Percentiles rank a stretch among this genome's conserved stretches.
phyloP scores from a whole-genome alignment of 1,140 invertebrate genomes.

The Tyrophagus putrescentiae region DNA sequence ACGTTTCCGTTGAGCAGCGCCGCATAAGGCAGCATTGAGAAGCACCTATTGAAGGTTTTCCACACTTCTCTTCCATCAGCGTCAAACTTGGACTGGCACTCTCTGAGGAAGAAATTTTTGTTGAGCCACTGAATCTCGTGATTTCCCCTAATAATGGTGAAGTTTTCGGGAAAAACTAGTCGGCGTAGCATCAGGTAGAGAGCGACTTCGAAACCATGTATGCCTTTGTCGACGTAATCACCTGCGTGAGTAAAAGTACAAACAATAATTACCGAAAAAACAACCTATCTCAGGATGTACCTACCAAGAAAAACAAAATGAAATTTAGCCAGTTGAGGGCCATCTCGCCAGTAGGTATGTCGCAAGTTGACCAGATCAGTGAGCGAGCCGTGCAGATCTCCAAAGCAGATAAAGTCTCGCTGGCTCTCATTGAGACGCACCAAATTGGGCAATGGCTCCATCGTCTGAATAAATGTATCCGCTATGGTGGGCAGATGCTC shows the following conservation, averaged over 20 bases:
- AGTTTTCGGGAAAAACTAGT: slow-evolving; percentile 49
- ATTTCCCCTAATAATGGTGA: slow-evolving; percentile 46
- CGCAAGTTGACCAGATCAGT: slow-evolving; percentile 41
- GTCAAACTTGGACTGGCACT: slow-evolving; percentile 48
- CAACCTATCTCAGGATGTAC: background rate
- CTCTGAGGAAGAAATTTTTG: slow-evolving; percentile 46
- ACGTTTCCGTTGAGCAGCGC: slow-evolving; percentile 87
- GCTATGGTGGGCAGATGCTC: no score
- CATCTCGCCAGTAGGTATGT: background rate
- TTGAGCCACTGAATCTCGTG: slow-evolving; percentile 47
- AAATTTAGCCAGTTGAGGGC: background rate
- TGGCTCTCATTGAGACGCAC: no score
- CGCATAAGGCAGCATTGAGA: slow-evolving; percentile 52
- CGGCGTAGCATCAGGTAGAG: slow-evolving; percentile 46
- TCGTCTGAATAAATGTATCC: no score
- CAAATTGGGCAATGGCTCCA: no score
- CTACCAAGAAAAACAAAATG: background rate
- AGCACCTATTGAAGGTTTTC: slow-evolving; percentile 58
- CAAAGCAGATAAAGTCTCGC: slow-evolving; percentile 41
- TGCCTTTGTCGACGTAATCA: slow-evolving; percentile 42
- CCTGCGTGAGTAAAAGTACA: slow-evolving; percentile 91
- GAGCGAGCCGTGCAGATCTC: slow-evolving; percentile 44
- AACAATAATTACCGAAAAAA: slow-evolving; percentile 62
- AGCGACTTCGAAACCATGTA: slow-evolving; percentile 45
- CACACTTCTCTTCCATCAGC: slow-evolving; percentile 40